phyloP scores from a whole-genome alignment of 2,113 vertebrate species.

The Pontoporia blainvillei region DNA sequence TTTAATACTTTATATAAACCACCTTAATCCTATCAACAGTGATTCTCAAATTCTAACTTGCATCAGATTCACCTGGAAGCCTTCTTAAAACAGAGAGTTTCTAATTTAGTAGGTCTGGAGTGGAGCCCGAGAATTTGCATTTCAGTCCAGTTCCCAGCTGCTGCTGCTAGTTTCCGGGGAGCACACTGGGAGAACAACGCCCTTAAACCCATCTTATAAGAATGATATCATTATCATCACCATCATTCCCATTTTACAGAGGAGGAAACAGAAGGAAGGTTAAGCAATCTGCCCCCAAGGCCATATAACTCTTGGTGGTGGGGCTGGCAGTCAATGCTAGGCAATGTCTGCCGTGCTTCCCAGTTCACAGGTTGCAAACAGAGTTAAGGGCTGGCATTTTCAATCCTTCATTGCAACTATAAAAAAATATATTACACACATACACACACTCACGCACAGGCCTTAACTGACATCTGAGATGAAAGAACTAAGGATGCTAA shows the following conservation, averaged over 20 bases:
- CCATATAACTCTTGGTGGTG: neutral
- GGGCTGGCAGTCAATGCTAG: neutral
- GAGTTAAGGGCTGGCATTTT: slow-evolving; percentile 5
- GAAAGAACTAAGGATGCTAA: neutral
- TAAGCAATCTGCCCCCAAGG: neutral
- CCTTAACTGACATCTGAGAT: neutral
- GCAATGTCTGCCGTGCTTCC: neutral
- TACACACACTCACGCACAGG: neutral
- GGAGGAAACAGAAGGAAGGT: neutral
- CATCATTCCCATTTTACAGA: neutral
- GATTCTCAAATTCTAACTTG: slow-evolving; percentile 14
- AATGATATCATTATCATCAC: neutral
- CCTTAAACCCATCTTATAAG: neutral
- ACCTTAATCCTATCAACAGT: neutral
- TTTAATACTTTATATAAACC: neutral
- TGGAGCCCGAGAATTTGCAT: neutral
- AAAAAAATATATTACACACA: neutral
- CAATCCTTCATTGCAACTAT: neutral
- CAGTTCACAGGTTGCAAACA: neutral
- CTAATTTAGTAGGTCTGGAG: neutral
- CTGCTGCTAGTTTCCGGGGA: neutral
- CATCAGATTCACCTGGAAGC: neutral
- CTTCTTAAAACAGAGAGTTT: neutral
- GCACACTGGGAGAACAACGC: neutral
- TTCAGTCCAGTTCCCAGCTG: neutral